Conservation (phyloP, 64 coral and sea anemone species). For the Montipora cactus region DNA sequence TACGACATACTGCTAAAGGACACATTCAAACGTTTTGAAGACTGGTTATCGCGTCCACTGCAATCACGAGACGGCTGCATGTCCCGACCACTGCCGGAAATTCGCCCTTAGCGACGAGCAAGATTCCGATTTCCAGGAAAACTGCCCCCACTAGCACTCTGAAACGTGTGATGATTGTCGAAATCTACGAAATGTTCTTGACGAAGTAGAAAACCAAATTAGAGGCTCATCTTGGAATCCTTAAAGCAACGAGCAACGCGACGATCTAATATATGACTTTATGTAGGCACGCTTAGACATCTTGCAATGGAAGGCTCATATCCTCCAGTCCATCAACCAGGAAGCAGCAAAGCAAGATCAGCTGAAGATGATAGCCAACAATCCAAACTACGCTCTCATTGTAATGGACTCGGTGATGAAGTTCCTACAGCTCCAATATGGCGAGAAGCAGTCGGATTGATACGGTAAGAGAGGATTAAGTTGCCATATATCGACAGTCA, state of each 20-base stretch:
- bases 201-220: not conserved
- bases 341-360: conserved; percentile 44
- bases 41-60: too few species aligned
- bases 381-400: not conserved
- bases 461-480: conserved; percentile 25
- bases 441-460: conserved; percentile 46
- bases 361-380: not conserved
- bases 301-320: conserved; percentile 45
- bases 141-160: not conserved
- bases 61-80: not conserved
- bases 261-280: conserved; percentile 38
- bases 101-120: too few species aligned
- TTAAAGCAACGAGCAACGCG: conserved; percentile 26
- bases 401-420: too few species aligned
- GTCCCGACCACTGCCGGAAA: not conserved
- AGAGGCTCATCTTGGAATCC: not conserved
- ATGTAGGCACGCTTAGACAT: conserved; percentile 20
- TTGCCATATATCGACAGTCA: conserved; percentile 48
- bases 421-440: too few species aligned
- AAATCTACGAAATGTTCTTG: not conserved
- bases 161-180: not conserved
- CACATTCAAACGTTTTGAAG: too few species aligned
- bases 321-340: conserved; percentile 27
- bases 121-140: not conserved
- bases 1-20: too few species aligned